phyloP scores from a whole-genome alignment of 2,888 invertebrate genomes.

The Acanthopleura granulata region DNA sequence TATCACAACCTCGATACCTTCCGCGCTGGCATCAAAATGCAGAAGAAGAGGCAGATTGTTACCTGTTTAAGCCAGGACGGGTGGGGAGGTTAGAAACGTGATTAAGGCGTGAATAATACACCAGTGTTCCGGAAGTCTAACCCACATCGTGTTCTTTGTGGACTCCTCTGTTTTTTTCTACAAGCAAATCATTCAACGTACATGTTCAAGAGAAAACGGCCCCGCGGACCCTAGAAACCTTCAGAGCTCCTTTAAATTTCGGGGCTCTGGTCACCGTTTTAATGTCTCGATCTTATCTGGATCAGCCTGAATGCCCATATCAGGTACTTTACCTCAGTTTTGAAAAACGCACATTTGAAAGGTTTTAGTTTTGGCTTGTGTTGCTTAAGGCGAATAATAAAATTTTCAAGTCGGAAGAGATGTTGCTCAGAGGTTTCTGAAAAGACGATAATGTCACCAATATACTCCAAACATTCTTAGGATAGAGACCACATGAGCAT shows the following conservation, averaged over 20 bases:
- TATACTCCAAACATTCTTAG: constrained; percentile 3
- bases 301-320: background rate
- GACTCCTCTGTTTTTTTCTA: background rate
- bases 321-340: background rate
- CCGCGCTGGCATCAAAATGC: constrained; percentile 4
- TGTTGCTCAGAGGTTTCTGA: too few relatives aligned
- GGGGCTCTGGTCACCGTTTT: too few relatives aligned
- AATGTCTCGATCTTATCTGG: background rate
- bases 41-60: background rate
- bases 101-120: background rate
- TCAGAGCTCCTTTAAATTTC: background rate
- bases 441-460: background rate
- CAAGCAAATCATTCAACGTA: background rate
- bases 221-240: background rate
- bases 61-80: background rate
- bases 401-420: background rate
- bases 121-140: background rate
- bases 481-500: background rate
- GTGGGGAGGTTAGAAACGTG: background rate
- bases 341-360: constrained; percentile 3
- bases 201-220: background rate
- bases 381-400: background rate
- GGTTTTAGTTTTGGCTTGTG: background rate
- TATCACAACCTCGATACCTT: constrained; percentile 33
- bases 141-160: background rate